Conservation (phyloP, 1,140 invertebrate species). For the Eumeta japonica region DNA sequence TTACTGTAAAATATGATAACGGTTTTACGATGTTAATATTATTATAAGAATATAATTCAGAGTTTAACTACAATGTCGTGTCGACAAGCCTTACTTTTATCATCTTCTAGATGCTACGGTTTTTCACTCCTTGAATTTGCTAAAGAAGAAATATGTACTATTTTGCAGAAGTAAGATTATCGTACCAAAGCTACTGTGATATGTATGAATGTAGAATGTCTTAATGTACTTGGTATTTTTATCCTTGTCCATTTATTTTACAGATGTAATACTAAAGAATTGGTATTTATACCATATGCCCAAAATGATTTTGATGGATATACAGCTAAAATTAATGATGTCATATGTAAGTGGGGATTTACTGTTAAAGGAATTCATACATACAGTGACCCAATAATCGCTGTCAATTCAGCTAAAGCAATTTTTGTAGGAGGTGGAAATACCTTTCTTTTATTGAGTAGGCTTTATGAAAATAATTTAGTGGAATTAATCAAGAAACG, state of each 20-base stretch:
- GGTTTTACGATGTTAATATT: too few relatives aligned
- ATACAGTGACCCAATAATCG: constrained; percentile 53
- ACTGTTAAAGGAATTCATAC: constrained; percentile 66
- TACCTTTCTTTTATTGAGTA: constrained; percentile 71
- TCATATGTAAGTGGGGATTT: constrained; percentile 67
- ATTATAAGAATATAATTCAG: too few relatives aligned
- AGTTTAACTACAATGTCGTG: too few relatives aligned
- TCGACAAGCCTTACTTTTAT: constrained; percentile 64
- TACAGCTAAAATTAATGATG: constrained; percentile 61
- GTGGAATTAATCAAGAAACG: constrained; percentile 64
- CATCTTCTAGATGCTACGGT: constrained; percentile 69
- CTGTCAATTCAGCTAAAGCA: constrained; percentile 64
- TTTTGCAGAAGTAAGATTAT: constrained; percentile 65
- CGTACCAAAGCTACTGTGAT: too few relatives aligned
- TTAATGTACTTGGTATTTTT: neutral
- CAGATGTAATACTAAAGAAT: constrained; percentile 64
- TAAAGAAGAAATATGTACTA: constrained; percentile 61
- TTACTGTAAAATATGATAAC: too few relatives aligned
- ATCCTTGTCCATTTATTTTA: constrained; percentile 14
- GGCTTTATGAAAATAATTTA: constrained; percentile 68
- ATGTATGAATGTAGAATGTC: neutral
- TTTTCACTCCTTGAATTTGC: constrained; percentile 68
- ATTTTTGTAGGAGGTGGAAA: constrained; percentile 81
- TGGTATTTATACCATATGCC: constrained; percentile 80
- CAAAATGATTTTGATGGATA: constrained; percentile 67